phyloP scores from a whole-genome alignment of 2,113 vertebrate genomes.

The Tachuris rubrigastra region DNA sequence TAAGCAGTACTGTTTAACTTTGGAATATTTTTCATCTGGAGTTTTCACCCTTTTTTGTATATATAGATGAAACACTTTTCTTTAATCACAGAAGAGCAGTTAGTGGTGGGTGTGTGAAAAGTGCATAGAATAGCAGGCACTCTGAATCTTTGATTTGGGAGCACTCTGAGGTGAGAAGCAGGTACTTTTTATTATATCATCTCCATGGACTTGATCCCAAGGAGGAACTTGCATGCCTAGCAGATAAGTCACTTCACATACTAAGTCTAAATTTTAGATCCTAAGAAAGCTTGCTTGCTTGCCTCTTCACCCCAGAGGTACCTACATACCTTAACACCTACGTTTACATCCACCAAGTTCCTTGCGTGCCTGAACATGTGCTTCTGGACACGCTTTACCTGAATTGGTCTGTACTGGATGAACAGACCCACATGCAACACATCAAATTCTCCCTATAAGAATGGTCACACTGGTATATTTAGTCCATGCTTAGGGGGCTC shows the following conservation, averaged over 20 bases:
- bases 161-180: not conserved
- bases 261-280: not conserved
- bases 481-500: not conserved
- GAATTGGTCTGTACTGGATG: not conserved
- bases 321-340: conserved; percentile 57
- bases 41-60: not conserved
- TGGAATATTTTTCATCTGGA: not conserved
- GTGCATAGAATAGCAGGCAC: not conserved
- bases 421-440: not conserved
- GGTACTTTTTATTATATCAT: not conserved
- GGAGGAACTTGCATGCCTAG: not conserved
- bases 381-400: conserved; percentile 41
- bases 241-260: not conserved
- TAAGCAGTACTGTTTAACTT: not conserved
- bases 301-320: conserved; percentile 5
- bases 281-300: not conserved
- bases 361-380: conserved; percentile 31
- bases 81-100: not conserved
- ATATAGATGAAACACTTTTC: not conserved
- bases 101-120: not conserved
- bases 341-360: conserved; percentile 32
- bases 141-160: not conserved
- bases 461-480: not conserved
- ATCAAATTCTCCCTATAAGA: accelerated
- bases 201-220: not conserved